Evolutionary conservation across 2,797 vertebrate species (phyloP).

Genomic region (Siniperca undulata): DNA sequence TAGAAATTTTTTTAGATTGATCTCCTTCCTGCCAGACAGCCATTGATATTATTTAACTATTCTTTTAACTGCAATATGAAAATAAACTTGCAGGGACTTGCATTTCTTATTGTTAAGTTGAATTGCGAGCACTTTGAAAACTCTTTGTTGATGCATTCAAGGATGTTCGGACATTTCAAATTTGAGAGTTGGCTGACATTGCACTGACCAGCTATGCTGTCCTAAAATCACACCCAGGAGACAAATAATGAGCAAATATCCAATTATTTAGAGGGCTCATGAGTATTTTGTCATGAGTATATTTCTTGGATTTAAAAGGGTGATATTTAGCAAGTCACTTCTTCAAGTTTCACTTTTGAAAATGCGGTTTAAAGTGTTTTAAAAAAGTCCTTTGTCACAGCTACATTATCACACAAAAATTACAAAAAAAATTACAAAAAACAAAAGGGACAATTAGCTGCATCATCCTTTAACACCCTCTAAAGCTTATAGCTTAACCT

Average conservation of each 20-base stretch:
- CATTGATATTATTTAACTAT: constrained; percentile 46
- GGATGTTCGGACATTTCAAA: constrained; percentile 4
- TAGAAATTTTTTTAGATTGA: constrained; percentile 29
- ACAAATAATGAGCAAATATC: constrained; percentile 1
- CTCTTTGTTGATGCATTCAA: constrained; percentile 13
- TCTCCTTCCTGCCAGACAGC: constrained; percentile 28
- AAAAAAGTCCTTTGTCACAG: background rate
- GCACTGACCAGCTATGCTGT: background rate
- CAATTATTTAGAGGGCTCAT: background rate
- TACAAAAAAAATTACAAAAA: background rate
- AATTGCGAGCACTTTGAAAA: constrained; percentile 1
- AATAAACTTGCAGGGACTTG: constrained; percentile 27
- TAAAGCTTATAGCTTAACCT: background rate
- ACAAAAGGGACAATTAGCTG: background rate
- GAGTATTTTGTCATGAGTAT: background rate
- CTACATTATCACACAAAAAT: background rate
- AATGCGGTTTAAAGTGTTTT: background rate
- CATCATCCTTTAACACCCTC: background rate
- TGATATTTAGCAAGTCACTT: background rate
- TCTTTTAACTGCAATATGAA: constrained; percentile 40
- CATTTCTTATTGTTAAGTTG: constrained; percentile 19
- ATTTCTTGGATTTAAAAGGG: background rate
- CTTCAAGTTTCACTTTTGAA: background rate
- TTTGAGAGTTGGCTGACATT: constrained; percentile 19
- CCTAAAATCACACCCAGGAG: constrained; percentile 30